Percentiles rank a stretch among this genome's conserved stretches.
phyloP scores from a whole-genome alignment of 2,888 invertebrate species.

The Portevinia maculata region DNA sequence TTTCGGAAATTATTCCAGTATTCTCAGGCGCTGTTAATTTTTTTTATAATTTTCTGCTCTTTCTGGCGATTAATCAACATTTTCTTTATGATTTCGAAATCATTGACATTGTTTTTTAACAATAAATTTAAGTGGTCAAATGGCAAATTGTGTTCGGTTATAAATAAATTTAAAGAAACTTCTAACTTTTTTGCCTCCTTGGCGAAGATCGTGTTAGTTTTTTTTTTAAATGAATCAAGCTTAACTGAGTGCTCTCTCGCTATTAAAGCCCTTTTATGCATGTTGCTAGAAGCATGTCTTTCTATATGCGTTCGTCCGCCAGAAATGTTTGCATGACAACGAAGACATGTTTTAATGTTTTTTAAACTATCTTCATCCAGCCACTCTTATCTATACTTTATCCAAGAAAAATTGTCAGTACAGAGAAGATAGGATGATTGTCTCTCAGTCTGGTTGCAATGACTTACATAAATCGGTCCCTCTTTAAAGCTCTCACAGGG shows the following conservation, averaged over 20 bases:
- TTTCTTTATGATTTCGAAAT: conserved; percentile 5
- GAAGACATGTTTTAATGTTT: no score
- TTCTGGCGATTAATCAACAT: background rate
- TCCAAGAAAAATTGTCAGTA: no score
- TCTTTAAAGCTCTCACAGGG: no score
- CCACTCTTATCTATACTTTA: no score
- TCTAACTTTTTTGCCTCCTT: conserved; percentile 4
- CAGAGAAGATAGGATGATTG: no score
- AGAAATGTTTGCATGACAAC: no score
- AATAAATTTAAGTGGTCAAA: conserved; percentile 7
- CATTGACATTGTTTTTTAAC: conserved; percentile 8
- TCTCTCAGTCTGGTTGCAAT: no score
- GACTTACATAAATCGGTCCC: no score
- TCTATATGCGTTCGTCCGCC: no score
- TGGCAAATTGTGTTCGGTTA: conserved; percentile 18
- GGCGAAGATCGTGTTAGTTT: no score
- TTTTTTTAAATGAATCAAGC: no score
- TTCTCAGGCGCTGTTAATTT: conserved; percentile 1
- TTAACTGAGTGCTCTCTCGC: no score
- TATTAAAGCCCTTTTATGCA: background rate
- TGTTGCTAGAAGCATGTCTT: background rate
- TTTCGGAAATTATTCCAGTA: background rate
- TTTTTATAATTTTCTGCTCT: conserved; percentile 1
- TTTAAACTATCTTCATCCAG: conserved; percentile 2
- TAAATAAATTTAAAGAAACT: background rate